phyloP scores from a whole-genome alignment of 2,797 vertebrate genomes.

The Ciconia nigra region DNA sequence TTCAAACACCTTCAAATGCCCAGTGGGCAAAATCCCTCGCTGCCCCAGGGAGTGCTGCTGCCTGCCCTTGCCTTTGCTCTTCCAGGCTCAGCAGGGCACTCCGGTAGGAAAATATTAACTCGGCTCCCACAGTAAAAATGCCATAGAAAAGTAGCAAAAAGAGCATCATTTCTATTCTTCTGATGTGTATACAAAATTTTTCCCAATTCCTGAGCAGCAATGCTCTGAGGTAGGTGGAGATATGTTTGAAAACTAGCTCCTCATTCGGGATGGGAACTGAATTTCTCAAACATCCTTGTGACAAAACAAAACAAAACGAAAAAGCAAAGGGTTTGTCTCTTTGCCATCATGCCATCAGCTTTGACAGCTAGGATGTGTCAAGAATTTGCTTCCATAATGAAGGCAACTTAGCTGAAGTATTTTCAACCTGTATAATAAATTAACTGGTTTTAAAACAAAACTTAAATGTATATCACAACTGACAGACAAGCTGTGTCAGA shows the following conservation, averaged over 20 bases:
- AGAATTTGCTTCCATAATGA: not conserved
- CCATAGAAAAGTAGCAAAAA: not conserved
- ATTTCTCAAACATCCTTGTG: not conserved
- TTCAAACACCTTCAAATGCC: not conserved
- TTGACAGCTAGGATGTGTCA: not conserved
- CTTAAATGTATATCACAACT: not conserved
- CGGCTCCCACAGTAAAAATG: not conserved
- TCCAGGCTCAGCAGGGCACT: not conserved
- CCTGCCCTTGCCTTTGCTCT: not conserved
- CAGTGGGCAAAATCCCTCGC: not conserved
- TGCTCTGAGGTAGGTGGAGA: not conserved
- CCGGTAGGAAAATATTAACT: not conserved
- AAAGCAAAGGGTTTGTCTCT: not conserved
- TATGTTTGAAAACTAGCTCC: not conserved
- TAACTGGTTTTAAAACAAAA: not conserved
- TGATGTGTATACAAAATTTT: not conserved
- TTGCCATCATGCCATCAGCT: not conserved
- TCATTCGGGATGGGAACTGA: not conserved
- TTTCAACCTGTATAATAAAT: slow-evolving; percentile 17
- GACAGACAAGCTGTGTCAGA: not conserved
- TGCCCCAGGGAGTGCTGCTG: not conserved
- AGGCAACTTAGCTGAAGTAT: not conserved
- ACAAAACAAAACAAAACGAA: not conserved
- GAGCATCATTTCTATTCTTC: not conserved
- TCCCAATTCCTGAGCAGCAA: not conserved